Conservation (phyloP, 1,140 invertebrate species). For the Leptoteleia sp. region DNA sequence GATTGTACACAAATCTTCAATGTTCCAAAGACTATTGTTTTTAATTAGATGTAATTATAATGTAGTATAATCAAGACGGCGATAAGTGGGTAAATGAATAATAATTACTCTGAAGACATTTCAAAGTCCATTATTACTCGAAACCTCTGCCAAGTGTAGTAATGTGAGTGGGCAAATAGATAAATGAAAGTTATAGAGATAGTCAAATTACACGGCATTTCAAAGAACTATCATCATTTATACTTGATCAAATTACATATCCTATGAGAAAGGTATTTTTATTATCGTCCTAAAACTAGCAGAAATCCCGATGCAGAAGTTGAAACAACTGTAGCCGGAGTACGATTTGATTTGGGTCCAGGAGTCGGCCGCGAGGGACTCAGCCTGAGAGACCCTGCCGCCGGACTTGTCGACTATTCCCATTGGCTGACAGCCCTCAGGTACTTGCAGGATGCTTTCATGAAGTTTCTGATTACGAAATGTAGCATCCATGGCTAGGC, state of each 20-base stretch:
- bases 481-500: constrained; percentile 58
- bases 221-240: constrained; percentile 20
- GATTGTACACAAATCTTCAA: too few species aligned
- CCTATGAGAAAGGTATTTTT: constrained; percentile 67
- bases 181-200: constrained; percentile 4
- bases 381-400: constrained; percentile 80
- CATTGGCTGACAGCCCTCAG: constrained; percentile 81
- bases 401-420: constrained; percentile 81
- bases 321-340: constrained; percentile 80
- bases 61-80: too few species aligned
- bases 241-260: constrained; percentile 20
- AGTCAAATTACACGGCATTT: constrained; percentile 17
- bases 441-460: constrained; percentile 78
- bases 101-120: not conserved
- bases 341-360: constrained; percentile 81
- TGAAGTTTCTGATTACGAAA: constrained; percentile 61
- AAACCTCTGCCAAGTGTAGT: constrained; percentile 57
- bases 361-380: constrained; percentile 81
- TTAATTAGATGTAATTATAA: too few species aligned
- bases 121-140: not conserved
- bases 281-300: constrained; percentile 76
- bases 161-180: constrained; percentile 9
- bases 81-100: too few species aligned
- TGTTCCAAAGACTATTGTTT: too few species aligned
- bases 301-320: constrained; percentile 79